Evolutionary conservation across 2,797 vertebrate species (phyloP).

Genomic region (Ctenochaetus hawaiiensis): DNA sequence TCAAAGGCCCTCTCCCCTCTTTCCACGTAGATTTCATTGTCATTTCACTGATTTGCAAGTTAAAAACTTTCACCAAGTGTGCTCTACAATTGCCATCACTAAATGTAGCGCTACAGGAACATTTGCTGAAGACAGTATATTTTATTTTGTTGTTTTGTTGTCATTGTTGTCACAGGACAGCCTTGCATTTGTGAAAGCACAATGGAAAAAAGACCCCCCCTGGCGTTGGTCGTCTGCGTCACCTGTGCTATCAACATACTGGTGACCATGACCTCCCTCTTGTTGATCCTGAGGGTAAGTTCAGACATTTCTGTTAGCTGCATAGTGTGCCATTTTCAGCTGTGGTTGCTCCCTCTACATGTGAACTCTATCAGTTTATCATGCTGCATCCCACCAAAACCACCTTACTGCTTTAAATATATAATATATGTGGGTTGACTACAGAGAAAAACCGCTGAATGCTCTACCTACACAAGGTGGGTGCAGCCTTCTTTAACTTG

Average conservation of each 20-base stretch:
- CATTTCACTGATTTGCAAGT: background rate
- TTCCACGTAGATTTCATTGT: background rate
- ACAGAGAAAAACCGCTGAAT: background rate
- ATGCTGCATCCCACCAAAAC: background rate
- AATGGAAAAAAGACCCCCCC: background rate
- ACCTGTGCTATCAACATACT: background rate
- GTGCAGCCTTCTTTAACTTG: background rate
- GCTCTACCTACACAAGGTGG: background rate
- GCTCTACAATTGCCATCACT: background rate
- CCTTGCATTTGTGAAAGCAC: no score
- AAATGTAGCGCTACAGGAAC: background rate
- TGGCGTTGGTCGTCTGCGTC: background rate
- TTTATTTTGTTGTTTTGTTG: no score
- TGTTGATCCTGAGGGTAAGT: slow-evolving; percentile 44
- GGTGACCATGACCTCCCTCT: background rate
- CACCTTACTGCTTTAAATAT: background rate
- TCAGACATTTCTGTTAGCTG: background rate
- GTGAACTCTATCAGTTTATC: background rate
- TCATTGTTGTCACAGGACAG: background rate
- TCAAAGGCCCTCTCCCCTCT: no score
- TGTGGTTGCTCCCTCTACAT: background rate
- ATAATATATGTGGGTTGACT: background rate
- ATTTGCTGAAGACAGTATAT: background rate
- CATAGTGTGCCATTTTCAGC: background rate
- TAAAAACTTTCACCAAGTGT: background rate